phyloP scores from a whole-genome alignment of 2,797 vertebrate species.

The Eulemur coronatus region DNA sequence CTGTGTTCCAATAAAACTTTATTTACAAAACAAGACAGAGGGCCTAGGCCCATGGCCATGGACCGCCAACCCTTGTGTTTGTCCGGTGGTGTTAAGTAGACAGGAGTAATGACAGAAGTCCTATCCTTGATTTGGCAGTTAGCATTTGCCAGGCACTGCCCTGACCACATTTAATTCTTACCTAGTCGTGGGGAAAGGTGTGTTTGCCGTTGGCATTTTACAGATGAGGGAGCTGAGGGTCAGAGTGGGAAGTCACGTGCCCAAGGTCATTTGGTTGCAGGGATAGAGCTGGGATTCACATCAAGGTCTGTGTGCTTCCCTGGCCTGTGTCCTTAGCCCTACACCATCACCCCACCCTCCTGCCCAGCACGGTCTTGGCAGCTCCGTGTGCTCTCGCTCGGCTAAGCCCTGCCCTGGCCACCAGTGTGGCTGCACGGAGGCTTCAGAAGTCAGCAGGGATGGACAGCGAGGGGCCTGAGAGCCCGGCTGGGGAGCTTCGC shows the following conservation, averaged over 20 bases:
- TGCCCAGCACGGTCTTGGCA: background rate
- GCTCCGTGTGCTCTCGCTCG: rapidly evolving
- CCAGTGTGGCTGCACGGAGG: background rate
- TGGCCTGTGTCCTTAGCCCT: background rate
- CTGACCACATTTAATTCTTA: background rate
- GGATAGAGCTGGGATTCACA: background rate
- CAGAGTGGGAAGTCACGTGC: background rate
- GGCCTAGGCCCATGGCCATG: background rate
- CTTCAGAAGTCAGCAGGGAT: background rate
- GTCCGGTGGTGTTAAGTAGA: background rate
- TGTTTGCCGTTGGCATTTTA: background rate
- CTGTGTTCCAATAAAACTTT: constrained; percentile 42
- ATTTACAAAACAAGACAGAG: background rate
- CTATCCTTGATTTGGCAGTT: background rate
- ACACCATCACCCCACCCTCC: rapidly evolving
- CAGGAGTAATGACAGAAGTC: background rate
- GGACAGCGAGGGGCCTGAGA: background rate
- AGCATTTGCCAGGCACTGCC: background rate
- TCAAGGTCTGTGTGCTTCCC: background rate
- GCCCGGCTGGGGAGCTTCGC: background rate
- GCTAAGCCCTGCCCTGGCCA: background rate
- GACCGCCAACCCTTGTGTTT: background rate
- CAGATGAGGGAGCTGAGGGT: background rate
- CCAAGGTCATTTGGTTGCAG: background rate
- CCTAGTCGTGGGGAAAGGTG: background rate